Evolutionary conservation across 2,888 invertebrate species (phyloP).

Genomic region (Dione vanillae): DNA sequence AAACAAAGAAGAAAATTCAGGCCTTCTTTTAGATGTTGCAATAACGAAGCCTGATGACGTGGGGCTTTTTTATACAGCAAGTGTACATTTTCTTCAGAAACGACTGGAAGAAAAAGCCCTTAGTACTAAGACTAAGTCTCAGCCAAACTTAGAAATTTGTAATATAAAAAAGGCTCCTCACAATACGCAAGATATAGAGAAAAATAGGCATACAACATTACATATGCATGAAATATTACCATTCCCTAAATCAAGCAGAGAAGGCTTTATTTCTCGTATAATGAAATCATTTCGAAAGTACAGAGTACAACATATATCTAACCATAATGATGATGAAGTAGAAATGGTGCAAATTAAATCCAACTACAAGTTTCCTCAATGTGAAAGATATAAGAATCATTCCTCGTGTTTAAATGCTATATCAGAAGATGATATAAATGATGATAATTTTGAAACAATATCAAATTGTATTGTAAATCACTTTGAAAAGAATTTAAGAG

Average conservation of each 20-base stretch:
- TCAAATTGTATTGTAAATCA: conserved; percentile 43
- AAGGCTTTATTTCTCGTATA: conserved; percentile 61
- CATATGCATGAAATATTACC: conserved; percentile 74
- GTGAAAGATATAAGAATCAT: conserved; percentile 54
- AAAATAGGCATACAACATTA: conserved; percentile 50
- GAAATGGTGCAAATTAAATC: conserved; percentile 56
- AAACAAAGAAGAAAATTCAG: conserved; percentile 32
- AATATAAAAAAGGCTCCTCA: conserved; percentile 48
- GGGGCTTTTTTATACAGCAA: conserved; percentile 70
- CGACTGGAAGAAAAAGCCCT: conserved; percentile 65
- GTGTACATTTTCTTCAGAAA: conserved; percentile 69
- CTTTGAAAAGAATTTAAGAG: conserved; percentile 41
- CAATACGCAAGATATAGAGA: not conserved
- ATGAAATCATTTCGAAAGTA: conserved; percentile 62
- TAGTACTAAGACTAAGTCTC: conserved; percentile 39
- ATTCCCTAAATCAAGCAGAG: conserved; percentile 67
- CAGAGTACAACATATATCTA: conserved; percentile 51
- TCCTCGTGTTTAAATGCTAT: conserved; percentile 59
- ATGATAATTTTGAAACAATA: conserved; percentile 37
- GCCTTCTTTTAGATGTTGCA: conserved; percentile 42
- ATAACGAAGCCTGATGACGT: conserved; percentile 57
- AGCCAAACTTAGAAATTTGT: conserved; percentile 59
- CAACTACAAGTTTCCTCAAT: conserved; percentile 67
- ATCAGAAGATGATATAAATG: conserved; percentile 58
- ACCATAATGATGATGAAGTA: conserved; percentile 51